Base-by-base conservation (phyloP, 2,797 vertebrate species). In the Tadarida brasiliensis region DNA sequence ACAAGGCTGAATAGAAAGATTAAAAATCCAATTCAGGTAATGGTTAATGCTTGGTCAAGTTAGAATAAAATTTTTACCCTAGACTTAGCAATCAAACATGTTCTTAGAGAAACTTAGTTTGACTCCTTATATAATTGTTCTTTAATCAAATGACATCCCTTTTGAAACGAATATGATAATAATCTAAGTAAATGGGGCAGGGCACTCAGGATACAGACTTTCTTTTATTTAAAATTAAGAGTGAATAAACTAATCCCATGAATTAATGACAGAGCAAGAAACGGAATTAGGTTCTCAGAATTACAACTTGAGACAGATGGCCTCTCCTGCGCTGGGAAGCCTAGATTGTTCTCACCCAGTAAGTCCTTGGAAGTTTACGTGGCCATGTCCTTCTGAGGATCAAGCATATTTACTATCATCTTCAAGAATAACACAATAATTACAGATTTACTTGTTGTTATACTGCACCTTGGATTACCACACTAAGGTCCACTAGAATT, bases 381-480 rank as follows among this genome's bases (percentile, higher is more conserved):
- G 26, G 9, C 7, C 28, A 63, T 16, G n/a, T 68, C 14, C 10
- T 95, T 85, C 74, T 86, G 33, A 51, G 5, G 47, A 65, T 68
- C 16, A 84, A 94, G 7, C 26, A 90, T 49, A 83, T 49, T 65
- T 81, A 54, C 26, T 56, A 8, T 28, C 3, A n/a, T 82, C 33
- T 82, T 94, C 49, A 78, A 82, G 15, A 90, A 8, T 57, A 80
- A 93, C 2, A 73, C 39, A 93, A 33, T 71, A 86, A 80, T 88
- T 78, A 30, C 22, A 93, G 51, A 68, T 84, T 44, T 16, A 47
- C n/a, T 44, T 90, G 7, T 11, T 82, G 10, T 2, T 33, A 93
- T 87, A 63, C n/a, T 74, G 5, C 11, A 76, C 11, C 28, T 11
- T 51, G 24, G 73, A 54, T 76, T 87, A 89, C 33, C 28, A 63